phyloP scores from a whole-genome alignment of 2,797 vertebrate genomes.

The Cyclopterus lumpus region DNA sequence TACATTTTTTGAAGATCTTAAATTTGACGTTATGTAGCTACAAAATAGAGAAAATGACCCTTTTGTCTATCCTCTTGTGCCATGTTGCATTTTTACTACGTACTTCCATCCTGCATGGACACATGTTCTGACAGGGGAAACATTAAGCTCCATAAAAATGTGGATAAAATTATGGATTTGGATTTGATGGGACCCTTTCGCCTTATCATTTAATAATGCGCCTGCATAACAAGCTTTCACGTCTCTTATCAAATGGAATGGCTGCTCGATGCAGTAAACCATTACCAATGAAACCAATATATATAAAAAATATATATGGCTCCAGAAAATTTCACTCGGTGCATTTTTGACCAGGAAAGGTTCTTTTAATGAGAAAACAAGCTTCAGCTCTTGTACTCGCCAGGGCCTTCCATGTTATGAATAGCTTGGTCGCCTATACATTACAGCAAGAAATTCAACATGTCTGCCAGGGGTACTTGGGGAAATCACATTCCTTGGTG shows the following conservation, averaged over 20 bases:
- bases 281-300: conserved; percentile 46
- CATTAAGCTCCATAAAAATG: conserved; percentile 17
- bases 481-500: conserved; percentile 87
- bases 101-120: not conserved
- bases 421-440: conserved; percentile 79
- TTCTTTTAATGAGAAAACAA: conserved; percentile 77
- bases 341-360: conserved; percentile 57
- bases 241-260: conserved; percentile 38
- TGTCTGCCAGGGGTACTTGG: conserved; percentile 83
- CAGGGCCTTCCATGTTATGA: conserved; percentile 74
- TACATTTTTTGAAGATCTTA: not conserved
- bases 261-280: conserved; percentile 28
- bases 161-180: conserved; percentile 27
- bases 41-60: not conserved
- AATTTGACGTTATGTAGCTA: not conserved
- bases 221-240: conserved; percentile 7
- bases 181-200: conserved; percentile 4
- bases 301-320: not conserved
- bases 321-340: conserved; percentile 36
- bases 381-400: conserved; percentile 61
- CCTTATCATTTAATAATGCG: conserved; percentile 27
- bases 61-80: not conserved
- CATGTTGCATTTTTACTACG: not conserved
- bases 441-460: conserved; percentile 80
- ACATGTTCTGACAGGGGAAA: not conserved